Evolutionary conservation across 1,140 invertebrate genomes (phyloP).

Genomic region (Gyrodactylus bullatarudis): DNA sequence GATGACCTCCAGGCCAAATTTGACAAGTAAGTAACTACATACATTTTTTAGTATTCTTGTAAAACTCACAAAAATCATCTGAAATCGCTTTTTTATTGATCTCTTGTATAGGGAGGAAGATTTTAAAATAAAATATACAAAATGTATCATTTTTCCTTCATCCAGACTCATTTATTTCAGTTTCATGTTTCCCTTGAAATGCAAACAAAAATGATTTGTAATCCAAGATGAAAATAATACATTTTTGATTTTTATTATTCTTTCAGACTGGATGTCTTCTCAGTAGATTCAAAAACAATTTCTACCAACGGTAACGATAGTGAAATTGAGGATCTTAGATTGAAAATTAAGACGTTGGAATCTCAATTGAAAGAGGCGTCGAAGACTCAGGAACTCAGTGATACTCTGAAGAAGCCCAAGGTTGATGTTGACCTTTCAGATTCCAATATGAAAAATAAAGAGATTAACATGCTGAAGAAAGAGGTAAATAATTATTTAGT

Average conservation of each 20-base stretch:
- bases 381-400: background rate
- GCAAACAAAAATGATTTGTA: too few relatives aligned
- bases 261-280: background rate
- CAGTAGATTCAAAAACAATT: background rate
- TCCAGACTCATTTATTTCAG: too few relatives aligned
- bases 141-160: too few relatives aligned
- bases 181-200: too few relatives aligned
- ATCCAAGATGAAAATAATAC: too few relatives aligned
- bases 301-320: background rate
- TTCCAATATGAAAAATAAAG: background rate
- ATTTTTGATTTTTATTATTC: background rate
- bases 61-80: too few relatives aligned
- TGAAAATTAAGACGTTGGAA: background rate
- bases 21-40: background rate
- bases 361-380: background rate
- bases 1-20: background rate
- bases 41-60: too few relatives aligned
- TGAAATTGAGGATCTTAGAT: background rate
- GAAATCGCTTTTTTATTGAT: too few relatives aligned
- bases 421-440: background rate
- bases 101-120: too few relatives aligned
- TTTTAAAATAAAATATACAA: too few relatives aligned
- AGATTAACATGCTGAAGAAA: conserved; percentile 1
- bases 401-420: background rate
- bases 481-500: background rate